Conservation (phyloP, 2,888 invertebrate species). For the Pyrocoelia pectoralis region DNA sequence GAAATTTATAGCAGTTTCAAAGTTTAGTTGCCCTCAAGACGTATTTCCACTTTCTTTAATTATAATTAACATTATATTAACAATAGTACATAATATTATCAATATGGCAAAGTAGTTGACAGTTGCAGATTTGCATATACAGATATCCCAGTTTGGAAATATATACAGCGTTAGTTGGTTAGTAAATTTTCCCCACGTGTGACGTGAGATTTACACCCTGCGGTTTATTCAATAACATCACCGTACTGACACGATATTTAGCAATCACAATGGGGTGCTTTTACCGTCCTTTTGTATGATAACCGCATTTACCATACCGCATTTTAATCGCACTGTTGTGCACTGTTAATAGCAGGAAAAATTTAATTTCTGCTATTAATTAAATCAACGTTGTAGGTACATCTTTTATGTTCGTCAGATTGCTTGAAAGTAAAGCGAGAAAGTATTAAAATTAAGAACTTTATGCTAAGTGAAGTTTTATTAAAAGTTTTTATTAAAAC, state of each 20-base stretch:
- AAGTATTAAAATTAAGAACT: too few species aligned
- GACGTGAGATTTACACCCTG: conserved; percentile 27
- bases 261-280: conserved; percentile 32
- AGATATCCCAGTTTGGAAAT: neutral
- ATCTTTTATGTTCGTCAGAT: too few species aligned
- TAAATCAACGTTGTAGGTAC: too few species aligned
- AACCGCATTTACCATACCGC: conserved; percentile 31
- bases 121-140: conserved; percentile 35
- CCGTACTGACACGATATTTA: conserved; percentile 38
- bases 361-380: neutral
- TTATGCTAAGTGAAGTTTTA: too few species aligned
- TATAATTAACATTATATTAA: neutral
- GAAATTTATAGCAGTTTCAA: too few species aligned
- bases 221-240: conserved; percentile 27
- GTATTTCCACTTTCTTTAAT: neutral
- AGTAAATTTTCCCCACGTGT: conserved; percentile 30
- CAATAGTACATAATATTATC: conserved; percentile 15
- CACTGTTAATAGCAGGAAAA: neutral
- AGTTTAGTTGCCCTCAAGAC: too few species aligned
- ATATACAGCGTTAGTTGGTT: neutral
- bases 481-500: too few species aligned
- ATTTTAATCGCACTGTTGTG: conserved; percentile 16
- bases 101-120: conserved; percentile 21
- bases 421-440: too few species aligned
- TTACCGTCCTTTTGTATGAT: conserved; percentile 27